Evolutionary conservation across 2,888 invertebrate genomes (phyloP).

Genomic region (Sphinx pinastri): DNA sequence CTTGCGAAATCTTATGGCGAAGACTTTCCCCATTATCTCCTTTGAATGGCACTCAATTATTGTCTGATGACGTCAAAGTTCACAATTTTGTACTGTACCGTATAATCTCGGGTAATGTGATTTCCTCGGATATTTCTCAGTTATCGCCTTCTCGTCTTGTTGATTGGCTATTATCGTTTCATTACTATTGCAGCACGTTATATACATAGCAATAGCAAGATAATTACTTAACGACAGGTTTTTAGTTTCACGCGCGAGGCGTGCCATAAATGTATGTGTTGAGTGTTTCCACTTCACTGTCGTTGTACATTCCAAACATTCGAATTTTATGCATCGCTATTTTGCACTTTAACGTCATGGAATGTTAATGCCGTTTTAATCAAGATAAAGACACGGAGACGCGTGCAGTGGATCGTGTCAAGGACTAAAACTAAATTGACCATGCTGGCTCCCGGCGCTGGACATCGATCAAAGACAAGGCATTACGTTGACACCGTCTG

Average conservation of each 20-base stretch:
- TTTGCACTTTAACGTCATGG: not conserved
- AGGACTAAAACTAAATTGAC: conserved; percentile 41
- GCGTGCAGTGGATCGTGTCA: conserved; percentile 32
- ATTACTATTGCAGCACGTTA: not conserved
- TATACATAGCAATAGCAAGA: not conserved
- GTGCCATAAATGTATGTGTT: not conserved
- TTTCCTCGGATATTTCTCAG: not conserved
- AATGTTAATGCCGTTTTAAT: conserved; percentile 47
- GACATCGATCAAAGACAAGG: conserved; percentile 67
- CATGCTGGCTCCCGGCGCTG: conserved; percentile 42
- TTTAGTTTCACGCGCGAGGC: not conserved
- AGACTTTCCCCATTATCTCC: conserved; percentile 10
- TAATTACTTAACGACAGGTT: not conserved
- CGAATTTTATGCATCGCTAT: not conserved
- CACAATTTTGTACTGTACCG: not conserved
- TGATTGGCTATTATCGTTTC: not conserved
- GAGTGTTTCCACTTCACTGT: not conserved
- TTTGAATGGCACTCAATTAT: conserved; percentile 14
- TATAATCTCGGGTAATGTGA: not conserved
- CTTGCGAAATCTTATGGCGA: conserved; percentile 8
- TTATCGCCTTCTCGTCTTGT: not conserved
- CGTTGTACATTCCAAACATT: not conserved
- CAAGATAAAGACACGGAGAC: conserved; percentile 47
- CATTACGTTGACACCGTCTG: conserved; percentile 57
- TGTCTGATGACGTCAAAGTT: not conserved